A percentile compares a stretch with the other conserved stretches of the same genome.
Evolutionary conservation across 2,888 invertebrate genomes (phyloP).

Genomic region (Napeogenes sylphis): DNA sequence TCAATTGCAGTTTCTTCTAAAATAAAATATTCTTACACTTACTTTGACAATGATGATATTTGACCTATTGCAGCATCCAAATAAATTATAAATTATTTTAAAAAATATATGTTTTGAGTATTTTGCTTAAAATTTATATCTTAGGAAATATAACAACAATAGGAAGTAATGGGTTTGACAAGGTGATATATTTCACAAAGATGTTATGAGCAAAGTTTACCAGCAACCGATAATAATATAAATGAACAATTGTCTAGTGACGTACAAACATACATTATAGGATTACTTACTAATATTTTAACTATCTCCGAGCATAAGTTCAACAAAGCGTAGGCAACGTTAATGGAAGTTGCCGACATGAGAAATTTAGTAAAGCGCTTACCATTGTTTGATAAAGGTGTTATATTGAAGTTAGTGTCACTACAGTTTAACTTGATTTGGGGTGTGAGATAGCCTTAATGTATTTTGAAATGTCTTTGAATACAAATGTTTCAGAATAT

Average conservation of each 20-base stretch:
- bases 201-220: not conserved
- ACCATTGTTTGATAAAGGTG: slow-evolving; percentile 34
- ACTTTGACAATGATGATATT: too few relatives aligned
- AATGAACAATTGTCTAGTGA: not conserved
- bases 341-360: slow-evolving; percentile 31
- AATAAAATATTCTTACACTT: too few relatives aligned
- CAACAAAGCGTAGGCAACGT: slow-evolving; percentile 32
- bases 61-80: too few relatives aligned
- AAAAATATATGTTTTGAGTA: not conserved
- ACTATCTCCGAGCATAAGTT: slow-evolving; percentile 32
- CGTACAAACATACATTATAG: slow-evolving; percentile 6
- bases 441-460: slow-evolving; percentile 19
- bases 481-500: slow-evolving; percentile 1
- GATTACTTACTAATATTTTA: slow-evolving; percentile 25
- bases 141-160: not conserved
- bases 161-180: not conserved
- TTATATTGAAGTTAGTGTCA: slow-evolving; percentile 25
- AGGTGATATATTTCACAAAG: slow-evolving; percentile 2
- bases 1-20: not conserved
- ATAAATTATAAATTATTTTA: not conserved
- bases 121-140: not conserved
- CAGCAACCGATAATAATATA: slow-evolving; percentile 1
- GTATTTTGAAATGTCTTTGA: slow-evolving; percentile 10
- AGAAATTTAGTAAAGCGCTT: slow-evolving; percentile 31
- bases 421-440: slow-evolving; percentile 27